Base-by-base conservation (phyloP, 2,797 vertebrate genomes). In the Notolepis coatsorum region DNA sequence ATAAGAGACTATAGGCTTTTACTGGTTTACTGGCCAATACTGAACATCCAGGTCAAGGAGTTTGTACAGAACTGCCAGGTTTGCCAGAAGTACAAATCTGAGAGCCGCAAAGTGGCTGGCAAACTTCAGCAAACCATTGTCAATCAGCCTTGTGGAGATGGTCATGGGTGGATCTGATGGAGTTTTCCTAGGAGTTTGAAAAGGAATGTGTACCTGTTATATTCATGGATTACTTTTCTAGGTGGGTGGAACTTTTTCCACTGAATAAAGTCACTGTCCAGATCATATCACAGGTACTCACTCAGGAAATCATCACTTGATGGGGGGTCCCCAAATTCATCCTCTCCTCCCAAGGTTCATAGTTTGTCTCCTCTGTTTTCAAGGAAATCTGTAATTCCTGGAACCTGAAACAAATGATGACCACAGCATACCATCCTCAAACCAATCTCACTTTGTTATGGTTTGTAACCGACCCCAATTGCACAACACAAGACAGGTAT, bases 371-470 rank as follows among this genome's bases (percentile, higher is more conserved):
- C 4, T 21, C 39, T 13, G 15, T 39, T 13, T 42, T 51, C 27
- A 4, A 49, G 23, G 23, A 2, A 2, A 17, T n/a, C 5, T 51
- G 28, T 7, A 31, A 7, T 5, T 1, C 1, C 3, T 51, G 49
- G 17, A 51, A 51, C 18, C 3, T 49, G 8, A 27, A 7, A 8
- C 47, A 47, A 6, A 49, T 20, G 17, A 7, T 8, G 7, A 51
- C 49, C 2, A 18, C 49, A 0, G 8, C 49, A 15, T 51, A 51
- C 5, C 49, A 51, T 15, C 30, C 48, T 21, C 30, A 51, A 15
- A 51, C 48, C 9, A 51, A 51, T 17, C 30, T 51, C 1, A 51
- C 46, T n/a, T n/a, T n/a, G n/a, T n/a, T n/a, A n/a, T n/a, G n/a
- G n/a, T n/a, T n/a, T n/a, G n/a, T n/a, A n/a, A n/a, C n/a, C n/a